Percentiles rank a stretch among this genome's conserved stretches.
Conservation (phyloP, 2,113 vertebrate species). For the Glaucomys volans region DNA sequence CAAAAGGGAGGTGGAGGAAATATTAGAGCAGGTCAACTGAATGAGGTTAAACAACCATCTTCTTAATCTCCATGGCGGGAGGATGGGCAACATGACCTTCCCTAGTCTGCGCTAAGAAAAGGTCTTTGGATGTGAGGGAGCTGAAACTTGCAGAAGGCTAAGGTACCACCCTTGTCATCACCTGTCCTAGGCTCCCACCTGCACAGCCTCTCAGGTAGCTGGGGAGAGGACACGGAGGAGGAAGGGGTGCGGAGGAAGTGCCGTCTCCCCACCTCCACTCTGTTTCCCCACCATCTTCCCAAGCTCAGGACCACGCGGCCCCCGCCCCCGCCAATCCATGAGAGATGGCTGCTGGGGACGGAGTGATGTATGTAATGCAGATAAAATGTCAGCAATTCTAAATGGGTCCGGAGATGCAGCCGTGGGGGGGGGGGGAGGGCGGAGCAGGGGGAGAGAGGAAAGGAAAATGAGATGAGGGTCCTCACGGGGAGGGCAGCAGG, state of each 20-base stretch:
- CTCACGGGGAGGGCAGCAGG: conserved; percentile 39
- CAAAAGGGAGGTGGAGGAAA: not conserved
- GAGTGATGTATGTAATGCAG: conserved; percentile 84
- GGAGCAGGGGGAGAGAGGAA: conserved; percentile 55
- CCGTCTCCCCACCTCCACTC: conserved; percentile 15
- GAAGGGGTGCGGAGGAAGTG: not conserved
- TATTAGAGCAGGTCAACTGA: not conserved
- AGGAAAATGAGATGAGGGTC: conserved; percentile 76
- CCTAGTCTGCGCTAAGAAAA: not conserved
- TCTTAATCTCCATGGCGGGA: not conserved
- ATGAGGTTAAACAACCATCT: not conserved
- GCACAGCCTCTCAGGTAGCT: not conserved
- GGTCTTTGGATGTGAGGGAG: not conserved
- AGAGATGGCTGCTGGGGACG: conserved; percentile 82
- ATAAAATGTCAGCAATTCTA: conserved; percentile 85
- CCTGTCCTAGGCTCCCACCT: not conserved
- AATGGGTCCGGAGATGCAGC: conserved; percentile 82
- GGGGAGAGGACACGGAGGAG: not conserved
- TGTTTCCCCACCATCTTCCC: conserved; percentile 50
- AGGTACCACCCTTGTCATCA: not conserved
- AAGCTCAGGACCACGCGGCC: conserved; percentile 53
- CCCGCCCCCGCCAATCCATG: conserved; percentile 1
- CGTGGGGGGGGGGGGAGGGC: conserved; percentile 42
- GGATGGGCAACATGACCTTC: not conserved
- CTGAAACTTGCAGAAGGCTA: not conserved